phyloP scores from a whole-genome alignment of 1,140 invertebrate genomes.

The Drosophila sproati region DNA sequence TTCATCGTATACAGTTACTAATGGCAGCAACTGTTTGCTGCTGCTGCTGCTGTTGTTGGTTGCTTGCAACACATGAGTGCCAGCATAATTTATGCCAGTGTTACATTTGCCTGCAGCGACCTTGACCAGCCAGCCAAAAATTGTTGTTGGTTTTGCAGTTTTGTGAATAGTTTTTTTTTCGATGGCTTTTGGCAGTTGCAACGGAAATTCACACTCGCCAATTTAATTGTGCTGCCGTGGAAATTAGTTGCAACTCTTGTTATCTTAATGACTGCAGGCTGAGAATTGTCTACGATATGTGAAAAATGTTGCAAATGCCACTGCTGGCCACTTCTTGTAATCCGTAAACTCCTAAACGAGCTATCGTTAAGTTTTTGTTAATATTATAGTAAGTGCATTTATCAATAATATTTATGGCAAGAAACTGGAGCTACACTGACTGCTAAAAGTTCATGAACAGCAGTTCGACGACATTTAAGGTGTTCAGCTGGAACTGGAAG shows the following conservation, averaged over 20 bases:
- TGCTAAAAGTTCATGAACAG: conserved; percentile 73
- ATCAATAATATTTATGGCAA: conserved; percentile 66
- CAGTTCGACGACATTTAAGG: conserved; percentile 35
- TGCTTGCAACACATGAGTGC: conserved; percentile 54
- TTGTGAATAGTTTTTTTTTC: conserved; percentile 18
- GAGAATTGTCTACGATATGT: conserved; percentile 33
- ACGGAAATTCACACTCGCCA: conserved; percentile 77
- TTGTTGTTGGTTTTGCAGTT: conserved; percentile 52
- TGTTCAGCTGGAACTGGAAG: conserved; percentile 26
- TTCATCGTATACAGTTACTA: conserved; percentile 55
- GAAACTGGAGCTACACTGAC: conserved; percentile 39
- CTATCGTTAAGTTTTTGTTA: conserved; percentile 7
- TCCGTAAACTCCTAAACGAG: conserved; percentile 4
- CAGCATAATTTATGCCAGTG: conserved; percentile 77
- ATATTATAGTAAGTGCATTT: conserved; percentile 38
- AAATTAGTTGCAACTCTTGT: conserved; percentile 53
- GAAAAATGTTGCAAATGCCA: conserved; percentile 2
- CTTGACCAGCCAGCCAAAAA: conserved; percentile 65
- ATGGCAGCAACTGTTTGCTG: conserved; percentile 19
- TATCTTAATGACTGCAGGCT: conserved; percentile 42
- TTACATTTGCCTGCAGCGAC: conserved; percentile 75
- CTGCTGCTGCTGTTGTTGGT: conserved; percentile 12
- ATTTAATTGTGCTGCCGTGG: conserved; percentile 68
- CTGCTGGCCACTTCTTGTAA: conserved; percentile 6
- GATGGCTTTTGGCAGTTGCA: conserved; percentile 28